Evolutionary conservation across 1,140 invertebrate genomes (phyloP), one percentile per base, ranked within the genome.

Genomic region (Drosophila takahashii): DNA sequence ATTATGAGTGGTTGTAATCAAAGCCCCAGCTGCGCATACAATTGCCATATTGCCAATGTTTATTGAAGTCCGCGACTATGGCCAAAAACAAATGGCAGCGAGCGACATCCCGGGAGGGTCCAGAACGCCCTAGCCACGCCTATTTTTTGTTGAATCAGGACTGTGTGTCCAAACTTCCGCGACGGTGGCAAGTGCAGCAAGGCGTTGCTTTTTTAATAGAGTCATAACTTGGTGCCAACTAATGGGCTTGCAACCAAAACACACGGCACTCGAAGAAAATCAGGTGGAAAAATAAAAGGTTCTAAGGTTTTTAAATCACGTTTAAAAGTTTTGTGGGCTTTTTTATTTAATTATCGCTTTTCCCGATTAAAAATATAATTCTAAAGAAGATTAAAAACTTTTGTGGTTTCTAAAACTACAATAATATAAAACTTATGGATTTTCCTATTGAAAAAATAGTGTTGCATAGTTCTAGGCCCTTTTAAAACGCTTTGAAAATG

Each of bases 181-280:
- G 39, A 66, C 54, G 69, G 66, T 71, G 81, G 77, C 81, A 83
- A 87, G 79, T 87, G 83, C 83, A 87, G 75, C 79, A 50, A 79
- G 83, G 83, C 83, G 79, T 87, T 65, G 70, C 79, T 65, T 83
- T 87, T 87, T 83, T 89, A 87, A 87, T 87, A 87, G 84, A 87
- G 83, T 79, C 83, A 87, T 87, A 87, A 87, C 83, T 87, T 89
- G 83, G 79, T 81, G 72, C 48, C 71, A 87, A 87, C 79, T 89
- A 87, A 87, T 87, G 83, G 81, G 67, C 64, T 52, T 54, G 67
- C 34, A 64, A 66, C 56, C 61, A 53, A 59, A 67, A 56, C 69
- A 39, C 26, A 22, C 32, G 29, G 44, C 61, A 81, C 70, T 39
- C 8, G 0, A 3, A 52, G 3, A 54, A 74, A 65, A 8, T 18